Percentiles rank a stretch among this genome's conserved stretches.
phyloP scores from a whole-genome alignment of 2,888 invertebrate species.

The Rhimphoctona megacephalus region DNA sequence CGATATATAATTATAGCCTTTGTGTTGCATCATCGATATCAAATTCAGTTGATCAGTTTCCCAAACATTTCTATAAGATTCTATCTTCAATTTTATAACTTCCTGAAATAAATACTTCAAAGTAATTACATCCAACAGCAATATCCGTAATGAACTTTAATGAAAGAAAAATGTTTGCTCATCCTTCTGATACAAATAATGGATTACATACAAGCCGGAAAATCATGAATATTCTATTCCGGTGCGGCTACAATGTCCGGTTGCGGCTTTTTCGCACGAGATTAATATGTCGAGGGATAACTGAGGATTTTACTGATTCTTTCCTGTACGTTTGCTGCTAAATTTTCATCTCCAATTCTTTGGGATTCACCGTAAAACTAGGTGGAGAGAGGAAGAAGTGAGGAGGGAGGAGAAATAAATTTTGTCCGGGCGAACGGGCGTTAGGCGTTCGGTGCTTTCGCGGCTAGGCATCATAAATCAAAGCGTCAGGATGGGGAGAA shows the following conservation, averaged over 20 bases:
- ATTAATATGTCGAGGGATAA: constrained; percentile 45
- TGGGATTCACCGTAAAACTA: constrained; percentile 16
- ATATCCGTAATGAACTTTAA: constrained; percentile 6
- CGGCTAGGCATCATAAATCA: constrained; percentile 63
- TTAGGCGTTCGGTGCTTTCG: constrained; percentile 42
- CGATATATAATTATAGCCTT: constrained; percentile 35
- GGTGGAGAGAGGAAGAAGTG: constrained; percentile 2
- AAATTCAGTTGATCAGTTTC: not conserved
- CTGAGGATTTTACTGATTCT: constrained; percentile 41
- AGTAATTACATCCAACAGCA: not conserved
- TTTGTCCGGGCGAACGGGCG: constrained; percentile 47
- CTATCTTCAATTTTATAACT: not conserved
- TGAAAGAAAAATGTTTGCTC: constrained; percentile 5
- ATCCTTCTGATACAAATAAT: not conserved
- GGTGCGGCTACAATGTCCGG: not conserved
- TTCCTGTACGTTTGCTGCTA: constrained; percentile 21
- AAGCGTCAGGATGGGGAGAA: constrained; percentile 45
- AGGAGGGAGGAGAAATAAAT: constrained; percentile 62
- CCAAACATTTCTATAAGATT: not conserved
- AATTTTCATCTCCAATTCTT: constrained; percentile 57
- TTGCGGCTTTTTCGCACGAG: not conserved
- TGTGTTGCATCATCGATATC: not conserved
- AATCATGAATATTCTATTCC: constrained; percentile 29
- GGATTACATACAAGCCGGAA: not conserved
- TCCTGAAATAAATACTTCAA: not conserved